Base-by-base conservation (phyloP, 2,113 vertebrate genomes). In the Alligator sinensis region DNA sequence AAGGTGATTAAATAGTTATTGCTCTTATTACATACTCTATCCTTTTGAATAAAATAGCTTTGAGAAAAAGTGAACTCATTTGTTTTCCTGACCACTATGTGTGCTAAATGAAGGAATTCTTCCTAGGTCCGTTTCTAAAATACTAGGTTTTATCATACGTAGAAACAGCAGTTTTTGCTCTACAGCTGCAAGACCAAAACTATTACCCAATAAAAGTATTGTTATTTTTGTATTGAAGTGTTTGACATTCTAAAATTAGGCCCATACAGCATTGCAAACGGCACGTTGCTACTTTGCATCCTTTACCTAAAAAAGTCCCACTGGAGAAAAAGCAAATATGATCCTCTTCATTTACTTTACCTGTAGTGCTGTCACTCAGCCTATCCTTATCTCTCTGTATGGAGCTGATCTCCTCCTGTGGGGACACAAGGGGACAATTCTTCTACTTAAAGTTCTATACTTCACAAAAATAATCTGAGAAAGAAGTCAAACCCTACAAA, bases 341-440 rank as follows among this genome's bases (percentile, higher is more conserved):
- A 76, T 28, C 59, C 11, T 87, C 70, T 72, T 13, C 64, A 7
- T 13, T 24, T 84, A 96, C 78, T 92, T 95, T 91, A 98, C 98
- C 98, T 95, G 98, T 19, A 2, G 96, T 97, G 55, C 96, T 98
- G 91, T 96, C 97, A 78, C 97, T 98, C 89, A 97, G 83, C 38
- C 97, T 95, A 76, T 98, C 97, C 89, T 96, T 98, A 61, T 98
- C 97, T 63, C 24, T 95, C 18, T 83, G 89, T 66, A 97, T 96
- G 18, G 97, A 97, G 91, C 95, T 97, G 93, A 97, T 97, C 88
- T 98, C 98, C 90, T 98, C 97, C 97, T 98, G 97, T 47, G 85
- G 87, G 95, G 87, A 97, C 27, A 97, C 11, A 95, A 91, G 95
- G 89, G 81, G 16, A 92, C 89, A 86, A 64, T 0, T 1, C 16